Percentiles rank a stretch among this genome's conserved stretches.
Evolutionary conservation across 2,888 invertebrate species (phyloP).

Genomic region (Sesia bembeciformis): DNA sequence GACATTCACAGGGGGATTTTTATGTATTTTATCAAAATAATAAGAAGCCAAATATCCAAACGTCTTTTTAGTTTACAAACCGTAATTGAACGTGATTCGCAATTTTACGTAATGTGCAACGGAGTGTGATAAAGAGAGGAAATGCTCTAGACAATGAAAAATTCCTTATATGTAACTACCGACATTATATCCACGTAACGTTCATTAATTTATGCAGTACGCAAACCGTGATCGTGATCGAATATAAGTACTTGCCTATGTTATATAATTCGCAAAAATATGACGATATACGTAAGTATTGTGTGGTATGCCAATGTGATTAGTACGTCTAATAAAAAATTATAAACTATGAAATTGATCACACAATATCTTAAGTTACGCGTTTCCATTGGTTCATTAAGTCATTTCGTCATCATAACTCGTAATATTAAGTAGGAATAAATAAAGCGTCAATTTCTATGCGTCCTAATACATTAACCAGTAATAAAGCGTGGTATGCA

Average conservation of each 20-base stretch:
- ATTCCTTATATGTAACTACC: conserved; percentile 46
- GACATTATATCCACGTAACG: conserved; percentile 22
- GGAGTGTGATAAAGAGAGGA: conserved; percentile 39
- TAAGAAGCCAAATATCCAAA: too few species aligned
- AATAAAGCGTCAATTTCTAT: conserved; percentile 13
- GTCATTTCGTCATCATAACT: too few species aligned
- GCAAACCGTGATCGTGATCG: neutral
- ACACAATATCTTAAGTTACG: too few species aligned
- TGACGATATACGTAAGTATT: too few species aligned
- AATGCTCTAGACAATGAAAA: conserved; percentile 70
- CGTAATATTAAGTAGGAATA: neutral
- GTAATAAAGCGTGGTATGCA: conserved; percentile 49
- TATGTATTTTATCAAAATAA: too few species aligned
- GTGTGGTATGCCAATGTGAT: too few species aligned
- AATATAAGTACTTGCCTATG: neutral
- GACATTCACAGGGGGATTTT: too few species aligned
- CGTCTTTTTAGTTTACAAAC: neutral
- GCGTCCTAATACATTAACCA: conserved; percentile 27
- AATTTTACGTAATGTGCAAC: conserved; percentile 39
- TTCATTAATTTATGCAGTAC: neutral
- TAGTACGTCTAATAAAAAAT: too few species aligned
- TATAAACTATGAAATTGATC: too few species aligned
- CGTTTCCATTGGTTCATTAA: too few species aligned
- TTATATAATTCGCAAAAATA: too few species aligned
- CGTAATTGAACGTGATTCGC: conserved; percentile 8